Evolutionary conservation across 53 echinoderm and acorn worm genomes (phyloP), one percentile per base, ranked within the genome.

Genomic region (Luidia sarsii): DNA sequence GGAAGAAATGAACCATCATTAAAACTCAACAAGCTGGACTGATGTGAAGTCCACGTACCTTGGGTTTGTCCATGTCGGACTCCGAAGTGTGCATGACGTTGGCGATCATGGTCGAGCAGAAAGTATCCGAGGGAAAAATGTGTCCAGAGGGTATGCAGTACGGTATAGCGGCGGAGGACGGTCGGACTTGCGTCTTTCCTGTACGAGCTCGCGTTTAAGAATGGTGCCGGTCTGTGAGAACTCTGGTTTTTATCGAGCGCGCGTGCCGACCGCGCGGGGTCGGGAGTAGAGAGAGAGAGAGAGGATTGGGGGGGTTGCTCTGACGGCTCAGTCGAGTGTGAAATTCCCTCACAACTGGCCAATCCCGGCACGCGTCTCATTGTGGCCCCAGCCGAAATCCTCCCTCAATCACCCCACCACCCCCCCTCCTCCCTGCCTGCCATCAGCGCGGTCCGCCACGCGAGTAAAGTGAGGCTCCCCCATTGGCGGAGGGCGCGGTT

Each of bases 311-410:
- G 36, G 63, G 48, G 63, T 49, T 32, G 45, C 83, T 49, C 38
- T 16, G 62, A 45, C 64, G 0, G 71, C 21, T 52, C 33, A 69
- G 32, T 75, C 71, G 62, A 65, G 81, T 51, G 81, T 62, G 71
- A 81, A 87, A 87, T 87, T 75, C 81, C 81, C 63, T 39, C 71
- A 81, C 69, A 75, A 69, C 70, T 13, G 66, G 45, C 80, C 71
- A 80, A 87, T 70, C 71, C 64, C 50, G 51, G 87, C 80, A 81
- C 81, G 87, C 81, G 81, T 80, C 53, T 80, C 87, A 81, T 87
- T 81, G 73, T 84, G 18, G 37, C 30, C 50, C n/a, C 45, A 24
- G 36, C n/a, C n/a, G 29, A 55, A 18, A 46, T 39, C 46, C 59
- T n/a, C n/a, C n/a, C n/a, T n/a, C n/a, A n/a, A n/a, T n/a, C n/a